Evolutionary conservation across 1,140 invertebrate genomes (phyloP), one percentile per base, ranked within the genome.

Genomic region (Trachymyrmex septentrionalis): DNA sequence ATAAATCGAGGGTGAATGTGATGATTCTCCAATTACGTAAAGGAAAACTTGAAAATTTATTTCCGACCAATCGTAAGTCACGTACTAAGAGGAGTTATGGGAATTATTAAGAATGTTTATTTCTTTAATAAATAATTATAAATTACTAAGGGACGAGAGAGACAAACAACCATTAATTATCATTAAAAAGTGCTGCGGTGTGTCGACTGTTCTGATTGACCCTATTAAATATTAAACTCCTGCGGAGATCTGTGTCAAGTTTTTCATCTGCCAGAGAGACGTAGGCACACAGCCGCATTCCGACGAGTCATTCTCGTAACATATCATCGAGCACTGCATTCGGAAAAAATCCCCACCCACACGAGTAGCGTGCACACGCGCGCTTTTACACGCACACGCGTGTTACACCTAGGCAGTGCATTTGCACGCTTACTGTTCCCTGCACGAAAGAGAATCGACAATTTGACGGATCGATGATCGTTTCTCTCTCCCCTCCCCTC

Each of bases 391-490:
- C n/a, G n/a, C n/a, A n/a, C n/a, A n/a, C 7, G n/a, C 24, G 7
- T n/a, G 19, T 10, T n/a, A 19, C 73, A 10, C 27, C 0, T 34
- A 75, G 38, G 9, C 7, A 38, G 7, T 7, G 2, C 27, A 38
- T 34, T 3, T n/a, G 82, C 5, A 44, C 57, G 44, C 71, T 48
- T 38, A 6, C 19, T 14, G 48, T 81, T 81, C 21, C 12, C 63
- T n/a, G 64, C 63, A 55, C 27, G 30, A 53, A 19, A 66, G 75
- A 63, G 75, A 85, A 80, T 85, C 82, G 82, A 80, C 82, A 85
- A 78, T 85, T 85, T 85, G 82, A 80, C 82, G 82, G 82, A 85
- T 85, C 82, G 82, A 85, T 85, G 61, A 85, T 59, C 73, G 82
- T 78, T 76, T 55, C 84, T 24, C 27, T 66, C 44, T 27, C 61